phyloP scores from a whole-genome alignment of 2,797 vertebrate species.

The Ptychadena robeensis region DNA sequence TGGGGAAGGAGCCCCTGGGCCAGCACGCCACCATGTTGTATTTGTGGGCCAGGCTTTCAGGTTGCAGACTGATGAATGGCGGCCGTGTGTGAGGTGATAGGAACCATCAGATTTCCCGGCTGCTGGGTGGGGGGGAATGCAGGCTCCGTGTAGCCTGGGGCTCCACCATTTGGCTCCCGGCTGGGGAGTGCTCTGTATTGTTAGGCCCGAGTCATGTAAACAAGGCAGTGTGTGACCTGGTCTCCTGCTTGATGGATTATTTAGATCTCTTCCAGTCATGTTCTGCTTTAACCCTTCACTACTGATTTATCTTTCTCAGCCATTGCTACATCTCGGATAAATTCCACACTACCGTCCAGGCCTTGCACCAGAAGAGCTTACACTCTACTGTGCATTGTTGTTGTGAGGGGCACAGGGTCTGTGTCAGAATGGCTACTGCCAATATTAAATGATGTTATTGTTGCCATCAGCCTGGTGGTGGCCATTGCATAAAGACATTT shows the following conservation, averaged over 20 bases:
- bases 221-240: neutral
- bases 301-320: too few relatives aligned
- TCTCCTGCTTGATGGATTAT: neutral
- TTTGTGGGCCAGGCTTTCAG: conserved; percentile 2
- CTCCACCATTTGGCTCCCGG: conserved; percentile 44
- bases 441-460: too few relatives aligned
- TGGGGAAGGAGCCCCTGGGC: neutral
- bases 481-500: too few relatives aligned
- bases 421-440: too few relatives aligned
- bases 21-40: neutral
- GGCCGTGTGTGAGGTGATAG: neutral
- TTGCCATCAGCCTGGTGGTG: too few relatives aligned
- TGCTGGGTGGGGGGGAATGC: conserved; percentile 5
- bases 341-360: neutral
- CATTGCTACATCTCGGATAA: too few relatives aligned
- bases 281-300: neutral
- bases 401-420: too few relatives aligned
- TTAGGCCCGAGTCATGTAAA: conserved; percentile 8
- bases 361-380: neutral
- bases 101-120: neutral
- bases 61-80: conserved; percentile 6
- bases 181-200: conserved; percentile 1
- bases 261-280: too few relatives aligned
- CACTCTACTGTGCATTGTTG: neutral
- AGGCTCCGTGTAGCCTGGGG: neutral